Conservation (phyloP, 30 jellyfish, hydroid and myxozoan genomes). For the Clytia hemisphaerica region DNA sequence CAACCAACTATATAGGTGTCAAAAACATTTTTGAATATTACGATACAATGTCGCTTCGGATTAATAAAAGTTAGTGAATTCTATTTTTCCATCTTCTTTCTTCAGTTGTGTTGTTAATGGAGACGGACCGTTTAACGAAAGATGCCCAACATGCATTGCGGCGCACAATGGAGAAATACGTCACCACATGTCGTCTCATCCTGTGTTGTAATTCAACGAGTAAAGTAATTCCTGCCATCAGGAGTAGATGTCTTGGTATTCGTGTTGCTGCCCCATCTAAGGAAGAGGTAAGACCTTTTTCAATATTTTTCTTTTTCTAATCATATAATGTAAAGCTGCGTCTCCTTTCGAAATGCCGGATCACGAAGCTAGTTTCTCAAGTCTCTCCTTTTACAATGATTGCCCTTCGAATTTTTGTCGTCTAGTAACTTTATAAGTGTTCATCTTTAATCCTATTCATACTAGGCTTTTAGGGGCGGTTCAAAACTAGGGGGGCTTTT, state of each 20-base stretch:
- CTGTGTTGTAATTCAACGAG: slow-evolving; percentile 90
- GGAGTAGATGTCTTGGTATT: slow-evolving; percentile 94
- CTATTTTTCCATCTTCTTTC: no score
- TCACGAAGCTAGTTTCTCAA: no score
- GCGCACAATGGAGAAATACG: slow-evolving; percentile 98
- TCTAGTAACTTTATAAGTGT: no score
- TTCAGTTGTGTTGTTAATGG: slow-evolving; percentile 89
- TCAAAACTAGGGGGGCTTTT: no score
- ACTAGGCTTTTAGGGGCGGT: no score
- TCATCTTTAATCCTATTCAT: no score
- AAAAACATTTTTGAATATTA: not conserved
- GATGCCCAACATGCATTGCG: slow-evolving; percentile 99
- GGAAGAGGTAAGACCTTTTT: slow-evolving; percentile 79
- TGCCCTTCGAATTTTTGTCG: no score
- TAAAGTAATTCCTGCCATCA: slow-evolving; percentile 94
- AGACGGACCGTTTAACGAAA: slow-evolving; percentile 83
- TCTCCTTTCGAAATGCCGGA: no score
- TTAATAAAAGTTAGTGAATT: no score
- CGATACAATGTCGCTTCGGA: not conserved
- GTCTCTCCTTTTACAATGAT: no score
- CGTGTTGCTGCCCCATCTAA: slow-evolving; percentile 94
- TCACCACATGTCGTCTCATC: slow-evolving; percentile 82
- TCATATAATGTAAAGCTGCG: no score
- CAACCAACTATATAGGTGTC: not conserved
- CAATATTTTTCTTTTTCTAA: no score